Evolutionary conservation across 2,888 invertebrate species (phyloP).

Genomic region (Drosophila niveifrons): DNA sequence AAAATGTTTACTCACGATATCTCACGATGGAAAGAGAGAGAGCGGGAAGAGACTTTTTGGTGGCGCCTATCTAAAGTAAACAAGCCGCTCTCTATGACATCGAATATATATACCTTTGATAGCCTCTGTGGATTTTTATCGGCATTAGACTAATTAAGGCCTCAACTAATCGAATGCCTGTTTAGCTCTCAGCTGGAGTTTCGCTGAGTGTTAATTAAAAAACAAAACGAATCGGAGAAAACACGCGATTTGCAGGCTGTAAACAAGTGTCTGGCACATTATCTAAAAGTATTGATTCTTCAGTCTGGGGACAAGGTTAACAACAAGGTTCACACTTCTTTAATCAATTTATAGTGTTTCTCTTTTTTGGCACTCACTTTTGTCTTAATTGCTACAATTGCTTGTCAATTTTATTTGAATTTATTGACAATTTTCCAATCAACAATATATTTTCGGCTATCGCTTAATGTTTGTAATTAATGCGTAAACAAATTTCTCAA

Average conservation of each 20-base stretch:
- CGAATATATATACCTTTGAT: background rate
- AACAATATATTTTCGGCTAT: slow-evolving; percentile 22
- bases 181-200: slow-evolving; percentile 33
- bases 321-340: background rate
- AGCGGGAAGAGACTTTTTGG: slow-evolving; percentile 9
- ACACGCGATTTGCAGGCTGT: slow-evolving; percentile 41
- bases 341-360: background rate
- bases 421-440: slow-evolving; percentile 5
- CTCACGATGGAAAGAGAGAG: slow-evolving; percentile 30
- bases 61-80: slow-evolving; percentile 42
- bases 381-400: slow-evolving; percentile 33
- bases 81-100: slow-evolving; percentile 20
- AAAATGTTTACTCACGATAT: slow-evolving; percentile 50
- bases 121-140: background rate
- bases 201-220: slow-evolving; percentile 42
- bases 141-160: slow-evolving; percentile 7
- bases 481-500: slow-evolving; percentile 46
- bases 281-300: slow-evolving; percentile 22
- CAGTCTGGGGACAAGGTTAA: background rate
- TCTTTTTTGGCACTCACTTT: slow-evolving; percentile 35
- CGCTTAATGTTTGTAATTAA: slow-evolving; percentile 3
- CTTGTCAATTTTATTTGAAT: slow-evolving; percentile 17
- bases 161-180: slow-evolving; percentile 29
- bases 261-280: slow-evolving; percentile 54
- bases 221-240: background rate